Conservation (phyloP, 2,888 invertebrate species). For the Drosophila buzzatii region DNA sequence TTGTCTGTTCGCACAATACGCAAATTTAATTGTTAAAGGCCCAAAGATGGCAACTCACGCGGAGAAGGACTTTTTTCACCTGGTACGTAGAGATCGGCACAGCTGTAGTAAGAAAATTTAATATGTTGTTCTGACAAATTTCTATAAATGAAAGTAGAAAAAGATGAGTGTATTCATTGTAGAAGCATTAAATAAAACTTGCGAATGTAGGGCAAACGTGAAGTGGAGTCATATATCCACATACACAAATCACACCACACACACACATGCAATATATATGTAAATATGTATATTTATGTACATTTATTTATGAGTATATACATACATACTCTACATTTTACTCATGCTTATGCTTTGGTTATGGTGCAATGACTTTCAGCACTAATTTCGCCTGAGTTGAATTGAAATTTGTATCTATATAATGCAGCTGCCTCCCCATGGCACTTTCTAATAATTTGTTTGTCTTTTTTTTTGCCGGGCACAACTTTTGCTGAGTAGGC, state of each 20-base stretch:
- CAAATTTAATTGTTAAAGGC: slow-evolving; percentile 28
- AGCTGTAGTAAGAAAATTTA: slow-evolving; percentile 24
- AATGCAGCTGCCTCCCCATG: not conserved
- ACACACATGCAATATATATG: not conserved
- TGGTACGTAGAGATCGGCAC: slow-evolving; percentile 60
- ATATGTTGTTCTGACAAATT: not conserved
- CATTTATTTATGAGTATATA: not conserved
- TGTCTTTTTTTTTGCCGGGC: not conserved
- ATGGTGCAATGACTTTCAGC: slow-evolving; percentile 10
- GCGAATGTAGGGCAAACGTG: slow-evolving; percentile 8
- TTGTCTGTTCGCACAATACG: slow-evolving; percentile 28
- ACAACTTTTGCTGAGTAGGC: not conserved
- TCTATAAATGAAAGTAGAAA: not conserved
- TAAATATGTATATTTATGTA: not conserved
- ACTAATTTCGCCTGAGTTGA: slow-evolving; percentile 1
- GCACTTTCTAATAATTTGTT: not conserved
- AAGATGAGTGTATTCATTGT: not conserved
- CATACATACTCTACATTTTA: not conserved
- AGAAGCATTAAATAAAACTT: not conserved
- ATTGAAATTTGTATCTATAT: not conserved
- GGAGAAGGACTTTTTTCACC: slow-evolving; percentile 67
- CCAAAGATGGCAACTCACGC: slow-evolving; percentile 63
- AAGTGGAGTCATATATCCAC: not conserved
- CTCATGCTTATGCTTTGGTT: not conserved
- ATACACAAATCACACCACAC: not conserved